A percentile compares a stretch with the other conserved stretches of the same genome.
Conservation (phyloP, 1,140 invertebrate genomes). For the Camponotus pennsylvanicus region DNA sequence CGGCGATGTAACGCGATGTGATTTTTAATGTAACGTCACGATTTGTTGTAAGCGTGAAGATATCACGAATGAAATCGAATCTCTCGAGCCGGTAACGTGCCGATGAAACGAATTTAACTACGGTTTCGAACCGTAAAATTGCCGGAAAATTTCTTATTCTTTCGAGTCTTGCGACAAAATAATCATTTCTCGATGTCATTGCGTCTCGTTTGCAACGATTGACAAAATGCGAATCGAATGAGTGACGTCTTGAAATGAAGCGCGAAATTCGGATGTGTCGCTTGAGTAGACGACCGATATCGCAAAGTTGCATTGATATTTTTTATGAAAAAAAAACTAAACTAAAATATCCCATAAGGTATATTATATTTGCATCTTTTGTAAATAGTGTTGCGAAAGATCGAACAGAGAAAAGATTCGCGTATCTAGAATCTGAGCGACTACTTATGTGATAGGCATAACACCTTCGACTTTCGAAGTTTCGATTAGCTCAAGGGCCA, state of each 20-base stretch:
- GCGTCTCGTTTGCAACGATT: slow-evolving; percentile 1
- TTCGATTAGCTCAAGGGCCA: slow-evolving; percentile 24
- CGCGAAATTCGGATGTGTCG: not conserved
- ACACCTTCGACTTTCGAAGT: slow-evolving; percentile 47
- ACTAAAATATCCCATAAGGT: not conserved
- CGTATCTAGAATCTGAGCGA: slow-evolving; percentile 39
- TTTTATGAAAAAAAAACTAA: slow-evolving; percentile 27
- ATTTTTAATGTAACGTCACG: slow-evolving; percentile 8
- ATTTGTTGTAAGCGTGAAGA: not conserved
- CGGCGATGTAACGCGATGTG: slow-evolving; percentile 42
- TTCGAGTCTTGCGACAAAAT: slow-evolving; percentile 10
- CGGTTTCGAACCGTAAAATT: not conserved
- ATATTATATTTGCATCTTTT: slow-evolving; percentile 20
- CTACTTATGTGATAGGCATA: slow-evolving; percentile 46
- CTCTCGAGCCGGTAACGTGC: slow-evolving; percentile 22
- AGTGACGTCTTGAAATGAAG: slow-evolving; percentile 4
- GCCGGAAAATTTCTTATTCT: not conserved
- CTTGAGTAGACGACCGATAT: not conserved
- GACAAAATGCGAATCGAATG: not conserved
- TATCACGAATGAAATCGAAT: slow-evolving; percentile 37
- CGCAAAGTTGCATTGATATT: slow-evolving; percentile 46
- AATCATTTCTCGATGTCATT: not conserved
- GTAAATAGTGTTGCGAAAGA: slow-evolving; percentile 49
- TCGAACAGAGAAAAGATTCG: not conserved
- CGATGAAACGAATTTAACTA: slow-evolving; percentile 21